Evolutionary conservation across 2,797 vertebrate genomes (phyloP).

Genomic region (Stomatorhinus walkeri): DNA sequence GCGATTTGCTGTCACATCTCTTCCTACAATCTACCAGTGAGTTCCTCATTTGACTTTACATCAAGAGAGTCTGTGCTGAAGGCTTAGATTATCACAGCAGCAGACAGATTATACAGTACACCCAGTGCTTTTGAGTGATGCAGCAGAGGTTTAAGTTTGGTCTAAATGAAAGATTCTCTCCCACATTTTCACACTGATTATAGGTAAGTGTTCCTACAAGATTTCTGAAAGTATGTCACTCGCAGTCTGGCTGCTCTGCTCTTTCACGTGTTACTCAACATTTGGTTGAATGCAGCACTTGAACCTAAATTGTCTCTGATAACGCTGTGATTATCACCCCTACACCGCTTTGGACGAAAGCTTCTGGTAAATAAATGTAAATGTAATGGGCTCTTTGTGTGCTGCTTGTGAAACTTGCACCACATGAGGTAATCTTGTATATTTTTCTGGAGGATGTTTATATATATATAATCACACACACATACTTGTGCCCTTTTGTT

Average conservation of each 20-base stretch:
- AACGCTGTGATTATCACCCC: neutral
- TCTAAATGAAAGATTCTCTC: constrained; percentile 2
- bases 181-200: neutral
- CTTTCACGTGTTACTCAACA: neutral
- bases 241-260: neutral
- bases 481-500: neutral
- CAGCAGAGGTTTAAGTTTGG: neutral
- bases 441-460: neutral
- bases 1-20: constrained; percentile 88
- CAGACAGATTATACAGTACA: neutral
- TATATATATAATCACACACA: no score
- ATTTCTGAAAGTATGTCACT: neutral
- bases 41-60: constrained; percentile 42
- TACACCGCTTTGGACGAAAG: neutral
- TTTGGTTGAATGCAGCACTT: neutral
- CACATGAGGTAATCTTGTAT: neutral
- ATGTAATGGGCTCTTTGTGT: neutral
- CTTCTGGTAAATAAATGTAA: neutral
- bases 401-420: neutral
- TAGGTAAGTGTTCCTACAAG: neutral
- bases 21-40: constrained; percentile 97
- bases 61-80: neutral
- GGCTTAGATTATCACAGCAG: neutral
- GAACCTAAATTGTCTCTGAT: neutral
- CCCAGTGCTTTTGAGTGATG: neutral